Conservation (phyloP, 2,888 invertebrate genomes). For the Maniola hyperantus region DNA sequence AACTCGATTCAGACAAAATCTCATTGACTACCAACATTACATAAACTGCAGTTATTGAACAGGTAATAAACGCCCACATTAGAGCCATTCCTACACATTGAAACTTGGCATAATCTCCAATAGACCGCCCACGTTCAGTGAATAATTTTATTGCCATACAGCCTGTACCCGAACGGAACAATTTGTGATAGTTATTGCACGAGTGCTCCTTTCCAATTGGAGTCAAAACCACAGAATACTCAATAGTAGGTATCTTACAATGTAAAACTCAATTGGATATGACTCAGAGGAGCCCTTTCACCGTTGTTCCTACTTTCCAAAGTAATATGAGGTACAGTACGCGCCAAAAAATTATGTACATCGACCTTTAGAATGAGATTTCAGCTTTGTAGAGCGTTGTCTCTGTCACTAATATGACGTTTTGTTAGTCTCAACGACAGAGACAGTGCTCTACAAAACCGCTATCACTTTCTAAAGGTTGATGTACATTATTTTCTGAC, state of each 20-base stretch:
- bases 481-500: no score
- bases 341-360: no score
- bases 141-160: slow-evolving; percentile 6
- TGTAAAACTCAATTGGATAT: no score
- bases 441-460: no score
- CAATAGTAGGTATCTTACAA: background rate
- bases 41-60: slow-evolving; percentile 22
- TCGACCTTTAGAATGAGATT: no score
- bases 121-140: background rate
- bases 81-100: background rate
- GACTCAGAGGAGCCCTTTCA: no score
- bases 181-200: background rate
- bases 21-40: slow-evolving; percentile 14
- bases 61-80: background rate
- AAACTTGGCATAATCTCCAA: slow-evolving; percentile 6
- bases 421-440: no score
- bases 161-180: background rate
- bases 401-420: no score
- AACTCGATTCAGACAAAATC: slow-evolving; percentile 14
- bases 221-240: background rate
- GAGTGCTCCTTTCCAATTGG: background rate
- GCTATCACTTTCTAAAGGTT: no score
- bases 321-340: no score
- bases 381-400: no score
- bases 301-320: no score